Percentiles rank a stretch among this genome's conserved stretches.
Conservation (phyloP, 2,797 vertebrate genomes). For the Antrozous pallidus region DNA sequence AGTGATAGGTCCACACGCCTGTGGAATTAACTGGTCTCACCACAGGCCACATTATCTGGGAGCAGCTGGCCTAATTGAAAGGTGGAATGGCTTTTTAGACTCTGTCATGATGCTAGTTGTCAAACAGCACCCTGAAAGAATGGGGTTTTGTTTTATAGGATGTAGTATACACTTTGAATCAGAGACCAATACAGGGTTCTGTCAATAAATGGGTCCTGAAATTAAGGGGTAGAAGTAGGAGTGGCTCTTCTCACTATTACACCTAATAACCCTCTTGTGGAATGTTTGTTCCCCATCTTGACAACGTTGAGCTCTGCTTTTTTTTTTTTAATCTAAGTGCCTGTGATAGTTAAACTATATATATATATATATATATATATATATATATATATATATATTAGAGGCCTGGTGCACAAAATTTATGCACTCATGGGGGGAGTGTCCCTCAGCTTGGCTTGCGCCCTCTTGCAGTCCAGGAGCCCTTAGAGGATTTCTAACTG, state of each 20-base stretch:
- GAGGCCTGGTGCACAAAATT: too few species aligned
- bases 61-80: neutral
- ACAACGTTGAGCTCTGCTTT: neutral
- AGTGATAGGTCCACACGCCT: neutral
- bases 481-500: too few species aligned
- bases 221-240: neutral
- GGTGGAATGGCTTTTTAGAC: slow-evolving; percentile 11
- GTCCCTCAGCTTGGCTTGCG: too few species aligned
- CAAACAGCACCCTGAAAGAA: neutral
- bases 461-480: too few species aligned
- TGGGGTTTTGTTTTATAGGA: neutral
- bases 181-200: neutral
- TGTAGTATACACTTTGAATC: neutral
- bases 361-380: too few species aligned
- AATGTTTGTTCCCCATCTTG: slow-evolving; percentile 27
- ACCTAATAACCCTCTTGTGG: neutral
- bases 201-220: slow-evolving; percentile 6
- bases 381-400: too few species aligned
- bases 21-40: neutral
- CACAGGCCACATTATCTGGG: neutral
- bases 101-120: neutral
- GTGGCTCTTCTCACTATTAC: neutral
- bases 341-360: neutral
- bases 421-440: too few species aligned
- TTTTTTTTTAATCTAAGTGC: slow-evolving; percentile 15